Evolutionary conservation across 2,113 vertebrate genomes (phyloP), one percentile per base, ranked within the genome.

Genomic region (Tylochromis polylepis): DNA sequence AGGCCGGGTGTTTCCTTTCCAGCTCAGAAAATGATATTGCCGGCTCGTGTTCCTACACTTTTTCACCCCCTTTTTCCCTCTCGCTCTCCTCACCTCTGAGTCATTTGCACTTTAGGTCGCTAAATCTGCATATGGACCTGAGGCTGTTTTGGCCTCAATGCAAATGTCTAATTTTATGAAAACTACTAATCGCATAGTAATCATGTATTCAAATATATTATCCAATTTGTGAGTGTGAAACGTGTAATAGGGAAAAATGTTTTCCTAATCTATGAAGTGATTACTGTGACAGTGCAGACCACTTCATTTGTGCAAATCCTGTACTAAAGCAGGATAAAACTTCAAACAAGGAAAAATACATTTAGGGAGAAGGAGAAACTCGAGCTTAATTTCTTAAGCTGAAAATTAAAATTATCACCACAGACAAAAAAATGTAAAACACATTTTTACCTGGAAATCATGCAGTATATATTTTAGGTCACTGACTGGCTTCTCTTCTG

Each of bases 1-100:
- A 51, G 57, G 83, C 51, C 80, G 62, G 70, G 59, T 60, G 56
- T 88, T 89, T 81, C 62, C 81, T 83, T 84, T 89, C 29, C 80
- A 79, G 51, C 46, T 24, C 38, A 53, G 60, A 91, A 88, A 83
- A 65, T 22, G 51, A 81, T 89, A 60, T 79, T 18, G 41, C 27
- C 24, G 4, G 79, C 58, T 86, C 46, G 15, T 34, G 43, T 72
- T 70, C 77, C 60, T 29, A 85, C 60, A 56, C 24, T 65, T 83
- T 85, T 82, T 82, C 51, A 81, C 46, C 57, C 29, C 9, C 38
- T 53, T 77, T 8, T 16, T 4, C 53, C 1, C 5, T 53, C 51
- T 86, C 70, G 27, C 20, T 56, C 34, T 22, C 43, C 14, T 56
- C 36, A 27, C 24, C 56, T 85, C 59, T 27, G n/a, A 87, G 24